Percentiles rank a stretch among this genome's conserved stretches.
Evolutionary conservation across 2,888 invertebrate species (phyloP).

Genomic region (Callyntrura guangdongensis): DNA sequence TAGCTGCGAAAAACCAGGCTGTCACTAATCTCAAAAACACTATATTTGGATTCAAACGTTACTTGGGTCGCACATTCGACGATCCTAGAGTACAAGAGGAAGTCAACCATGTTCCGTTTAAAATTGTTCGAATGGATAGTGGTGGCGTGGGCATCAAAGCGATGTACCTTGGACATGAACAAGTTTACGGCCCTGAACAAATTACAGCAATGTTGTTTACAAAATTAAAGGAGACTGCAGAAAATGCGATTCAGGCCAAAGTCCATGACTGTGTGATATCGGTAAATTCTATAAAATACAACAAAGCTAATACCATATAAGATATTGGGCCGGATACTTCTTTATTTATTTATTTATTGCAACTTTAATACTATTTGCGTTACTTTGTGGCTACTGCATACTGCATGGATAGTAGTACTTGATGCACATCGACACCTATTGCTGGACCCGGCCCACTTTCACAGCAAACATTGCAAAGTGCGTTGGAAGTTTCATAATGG

Average conservation of each 20-base stretch:
- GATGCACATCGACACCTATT: too few relatives aligned
- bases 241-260: constrained; percentile 94
- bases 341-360: too few relatives aligned
- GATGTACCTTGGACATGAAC: constrained; percentile 94
- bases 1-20: constrained; percentile 98
- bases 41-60: constrained; percentile 96
- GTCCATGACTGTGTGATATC: constrained; percentile 98
- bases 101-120: constrained; percentile 92
- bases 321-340: too few relatives aligned
- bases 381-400: too few relatives aligned
- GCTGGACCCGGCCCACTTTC: too few relatives aligned
- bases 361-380: too few relatives aligned
- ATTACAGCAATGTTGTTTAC: constrained; percentile 98
- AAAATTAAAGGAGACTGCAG: constrained; percentile 97
- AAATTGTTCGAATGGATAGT: constrained; percentile 91
- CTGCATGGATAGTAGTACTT: too few relatives aligned
- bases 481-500: too few relatives aligned
- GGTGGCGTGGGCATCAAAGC: constrained; percentile 93
- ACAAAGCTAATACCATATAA: too few relatives aligned
- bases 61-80: constrained; percentile 95
- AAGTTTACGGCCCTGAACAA: constrained; percentile 96
- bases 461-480: too few relatives aligned
- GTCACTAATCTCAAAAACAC: constrained; percentile 99
- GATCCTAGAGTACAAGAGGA: constrained; percentile 96
- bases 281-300: constrained; percentile 86